A percentile compares a stretch with the other conserved stretches of the same genome.
These are phyloP conservation scores for Centropyge bicolor DNA, from an alignment of 2,797 vertebrate genomes.

Conservation along the genomic window DNA sequence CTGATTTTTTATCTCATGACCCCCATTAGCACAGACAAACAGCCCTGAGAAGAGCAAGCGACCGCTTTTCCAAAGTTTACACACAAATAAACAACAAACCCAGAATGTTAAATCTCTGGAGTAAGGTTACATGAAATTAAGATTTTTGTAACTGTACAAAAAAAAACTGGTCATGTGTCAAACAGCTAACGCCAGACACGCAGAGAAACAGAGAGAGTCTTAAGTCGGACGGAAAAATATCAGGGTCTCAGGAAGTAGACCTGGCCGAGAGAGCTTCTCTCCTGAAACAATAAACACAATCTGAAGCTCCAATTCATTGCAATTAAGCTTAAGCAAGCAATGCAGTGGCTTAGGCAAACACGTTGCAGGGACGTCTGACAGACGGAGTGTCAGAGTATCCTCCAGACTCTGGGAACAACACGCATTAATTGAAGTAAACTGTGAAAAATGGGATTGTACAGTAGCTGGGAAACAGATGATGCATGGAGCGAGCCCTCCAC, in stretches of 20 bases:
- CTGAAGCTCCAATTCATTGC: constrained; percentile 59
- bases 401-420: constrained; percentile 62
- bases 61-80: constrained; percentile 24
- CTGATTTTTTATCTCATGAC: constrained; percentile 37
- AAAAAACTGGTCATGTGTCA: constrained; percentile 27
- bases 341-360: constrained; percentile 64
- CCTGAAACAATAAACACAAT: constrained; percentile 79
- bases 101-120: neutral
- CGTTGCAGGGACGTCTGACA: constrained; percentile 18
- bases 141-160: neutral
- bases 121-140: constrained; percentile 7
- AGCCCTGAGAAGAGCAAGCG: constrained; percentile 9
- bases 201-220: constrained; percentile 11
- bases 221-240: constrained; percentile 45
- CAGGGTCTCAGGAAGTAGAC: constrained; percentile 71
- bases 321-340: constrained; percentile 79
- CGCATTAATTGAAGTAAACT: constrained; percentile 45
- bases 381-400: constrained; percentile 45
- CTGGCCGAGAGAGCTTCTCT: constrained; percentile 51
- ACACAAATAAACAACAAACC: constrained; percentile 35
- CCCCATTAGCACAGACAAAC: constrained; percentile 50
- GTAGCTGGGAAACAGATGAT: constrained; percentile 9
- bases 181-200: constrained; percentile 21
- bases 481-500: neutral
- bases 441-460: constrained; percentile 42